Base-by-base conservation (phyloP, 2,113 vertebrate species). In the Plecturocebus donacophilus region DNA sequence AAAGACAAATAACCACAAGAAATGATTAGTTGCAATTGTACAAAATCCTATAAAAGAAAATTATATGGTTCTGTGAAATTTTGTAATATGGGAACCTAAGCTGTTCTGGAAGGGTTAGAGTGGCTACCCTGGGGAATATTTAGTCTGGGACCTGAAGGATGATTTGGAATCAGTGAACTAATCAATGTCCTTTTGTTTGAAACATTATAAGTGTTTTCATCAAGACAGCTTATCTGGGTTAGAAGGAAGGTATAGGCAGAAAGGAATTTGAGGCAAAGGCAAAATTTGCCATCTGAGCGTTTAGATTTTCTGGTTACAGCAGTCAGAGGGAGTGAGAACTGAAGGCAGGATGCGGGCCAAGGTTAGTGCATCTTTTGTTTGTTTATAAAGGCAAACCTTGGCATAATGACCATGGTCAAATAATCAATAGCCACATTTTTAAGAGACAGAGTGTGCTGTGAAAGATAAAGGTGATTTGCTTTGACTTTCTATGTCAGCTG, bases 401-500 rank as follows among this genome's bases (percentile, higher is more conserved):
- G 71, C 83, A 70, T 97, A 94, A 93, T 61, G 75, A 91, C 84
- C 47, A 70, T 27, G n/a, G 73, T 66, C 84, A 92, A 81, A 96
- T 95, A 91, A 97, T 97, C 95, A 93, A 89, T 94, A 73, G 49
- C 71, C 56, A 47, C 1, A 9, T 96, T 96, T 81, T 95, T 92
- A 75, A 96, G 87, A 97, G 77, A 96, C n/a, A 94, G 84, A 79
- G 25, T 92, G 90, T 95, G 58, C 87, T 90, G 17, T 45, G 94
- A 77, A 80, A 98, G 95, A 98, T 97, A 96, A 97, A 95, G 76
- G 87, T 93, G 79, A 97, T 95, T 97, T 90, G 54, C 58, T 92
- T 77, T 96, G 95, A 94, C 92, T 97, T 94, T 91, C 38, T 66
- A 3, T 80, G 97, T 86, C 76, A 93, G 42, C 25, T 0, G 11